phyloP scores from a whole-genome alignment of 2,113 vertebrate species.

The Gulo gulo region DNA sequence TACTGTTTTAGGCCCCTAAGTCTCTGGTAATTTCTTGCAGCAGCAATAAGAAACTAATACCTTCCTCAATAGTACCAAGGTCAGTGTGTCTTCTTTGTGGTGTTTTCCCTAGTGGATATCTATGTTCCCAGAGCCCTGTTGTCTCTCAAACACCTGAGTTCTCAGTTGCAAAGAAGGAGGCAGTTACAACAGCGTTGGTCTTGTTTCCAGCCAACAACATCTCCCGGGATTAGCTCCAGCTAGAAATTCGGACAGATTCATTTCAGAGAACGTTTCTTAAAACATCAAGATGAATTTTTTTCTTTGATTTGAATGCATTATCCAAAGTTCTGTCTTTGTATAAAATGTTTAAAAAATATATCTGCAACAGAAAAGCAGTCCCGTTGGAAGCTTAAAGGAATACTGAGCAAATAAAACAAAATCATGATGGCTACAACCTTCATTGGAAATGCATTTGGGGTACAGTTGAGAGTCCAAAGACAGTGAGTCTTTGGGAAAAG shows the following conservation, averaged over 20 bases:
- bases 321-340: neutral
- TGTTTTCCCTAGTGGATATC: accelerated
- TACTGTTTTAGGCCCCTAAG: neutral
- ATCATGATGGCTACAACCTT: neutral
- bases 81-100: neutral
- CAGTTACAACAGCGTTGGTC: neutral
- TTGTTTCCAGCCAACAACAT: neutral
- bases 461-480: neutral
- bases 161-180: neutral
- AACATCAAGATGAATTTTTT: neutral
- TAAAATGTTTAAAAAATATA: neutral
- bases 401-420: neutral
- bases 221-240: neutral
- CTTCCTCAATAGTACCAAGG: neutral
- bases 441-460: neutral
- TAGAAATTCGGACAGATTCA: constrained; percentile 23
- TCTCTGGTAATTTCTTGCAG: neutral
- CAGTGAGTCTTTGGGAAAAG: neutral
- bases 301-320: constrained; percentile 17
- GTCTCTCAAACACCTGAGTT: neutral
- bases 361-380: neutral
- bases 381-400: constrained; percentile 11
- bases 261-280: constrained; percentile 12
- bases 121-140: neutral
- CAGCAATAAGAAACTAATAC: neutral